Evolutionary conservation across 1,140 invertebrate genomes (phyloP).

Genomic region (Leptinotarsa defecta): DNA sequence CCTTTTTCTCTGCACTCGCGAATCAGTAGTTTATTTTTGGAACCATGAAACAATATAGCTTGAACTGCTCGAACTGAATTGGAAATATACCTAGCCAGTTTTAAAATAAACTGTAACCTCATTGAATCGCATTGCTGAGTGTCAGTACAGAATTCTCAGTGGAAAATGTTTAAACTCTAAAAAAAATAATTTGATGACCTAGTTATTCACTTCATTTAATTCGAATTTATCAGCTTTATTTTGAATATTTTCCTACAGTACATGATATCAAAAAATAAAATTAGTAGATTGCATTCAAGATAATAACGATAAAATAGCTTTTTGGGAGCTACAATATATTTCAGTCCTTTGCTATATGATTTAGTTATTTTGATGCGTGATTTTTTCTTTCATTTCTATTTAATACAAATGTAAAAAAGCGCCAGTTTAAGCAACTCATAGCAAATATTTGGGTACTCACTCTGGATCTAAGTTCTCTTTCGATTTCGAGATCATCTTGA

Average conservation of each 20-base stretch:
- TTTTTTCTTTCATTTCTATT: too few species aligned
- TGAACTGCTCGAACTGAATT: slow-evolving; percentile 30
- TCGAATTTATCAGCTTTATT: too few species aligned
- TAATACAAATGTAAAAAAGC: background rate
- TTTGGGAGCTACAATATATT: too few species aligned
- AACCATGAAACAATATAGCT: slow-evolving; percentile 31
- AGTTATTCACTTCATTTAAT: too few species aligned
- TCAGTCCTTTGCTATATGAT: too few species aligned
- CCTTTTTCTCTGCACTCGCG: background rate
- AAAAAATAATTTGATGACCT: too few species aligned
- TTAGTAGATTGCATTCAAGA: background rate
- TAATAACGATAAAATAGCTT: too few species aligned
- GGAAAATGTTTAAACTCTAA: too few species aligned
- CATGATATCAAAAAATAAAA: background rate
- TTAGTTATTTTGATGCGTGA: too few species aligned
- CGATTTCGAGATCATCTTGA: slow-evolving; percentile 95
- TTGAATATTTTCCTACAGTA: too few species aligned
- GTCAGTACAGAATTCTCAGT: slow-evolving; percentile 10
- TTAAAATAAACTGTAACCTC: slow-evolving; percentile 45
- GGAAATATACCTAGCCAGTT: slow-evolving; percentile 43
- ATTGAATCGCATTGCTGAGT: slow-evolving; percentile 39
- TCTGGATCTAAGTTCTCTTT: slow-evolving; percentile 95
- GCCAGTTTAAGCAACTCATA: background rate
- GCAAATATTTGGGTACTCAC: slow-evolving; percentile 65
- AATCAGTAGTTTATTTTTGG: slow-evolving; percentile 20